Evolutionary conservation across 1,140 invertebrate species (phyloP), one percentile per base, ranked within the genome.

Genomic region (Ephestia elutella): DNA sequence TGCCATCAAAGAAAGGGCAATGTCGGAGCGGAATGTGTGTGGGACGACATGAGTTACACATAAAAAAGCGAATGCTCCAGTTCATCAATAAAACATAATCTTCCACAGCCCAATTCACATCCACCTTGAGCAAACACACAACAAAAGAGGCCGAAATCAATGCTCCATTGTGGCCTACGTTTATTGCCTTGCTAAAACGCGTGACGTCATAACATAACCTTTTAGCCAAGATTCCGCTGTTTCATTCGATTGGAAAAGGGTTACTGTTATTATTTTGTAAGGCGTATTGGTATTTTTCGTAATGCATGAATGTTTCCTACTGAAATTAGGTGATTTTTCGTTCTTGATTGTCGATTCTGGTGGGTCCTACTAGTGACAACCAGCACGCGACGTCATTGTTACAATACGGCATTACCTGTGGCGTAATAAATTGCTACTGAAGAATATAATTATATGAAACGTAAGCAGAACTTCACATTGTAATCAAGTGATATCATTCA

Each of bases 111-210:
- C 51, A 54, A 54, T 54, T 30, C n/a, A 44, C 38, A 44, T 15
- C 38, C 7, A 44, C 38, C 38, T 44, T 44, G 15, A 15, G 10
- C n/a, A 44, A 44, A 44, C 38, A 44, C 38, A 44, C 38, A n/a
- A 44, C 38, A 30, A 56, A 56, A 25, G 55, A 20, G 9, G n/a
- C 54, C 30, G 32, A 49, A 49, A 44, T 44, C 38, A 44, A 44
- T 10, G 38, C 8, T 17, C 2, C 20, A 5, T 20, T 50, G 20
- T 50, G 11, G 44, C 44, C 2, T 60, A 65, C 60, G 54, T 65
- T 65, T 65, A 65, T 65, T 48, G 54, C 17, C 17, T 59, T 59
- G 63, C 56, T 65, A 65, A 65, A 65, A 61, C 49, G 59, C 18
- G 49, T 50, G 18, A 50, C 20, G 20, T 50, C 49, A 44, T 17